Conservation (phyloP, 2,888 invertebrate species). For the Pharmacophagus antenor region DNA sequence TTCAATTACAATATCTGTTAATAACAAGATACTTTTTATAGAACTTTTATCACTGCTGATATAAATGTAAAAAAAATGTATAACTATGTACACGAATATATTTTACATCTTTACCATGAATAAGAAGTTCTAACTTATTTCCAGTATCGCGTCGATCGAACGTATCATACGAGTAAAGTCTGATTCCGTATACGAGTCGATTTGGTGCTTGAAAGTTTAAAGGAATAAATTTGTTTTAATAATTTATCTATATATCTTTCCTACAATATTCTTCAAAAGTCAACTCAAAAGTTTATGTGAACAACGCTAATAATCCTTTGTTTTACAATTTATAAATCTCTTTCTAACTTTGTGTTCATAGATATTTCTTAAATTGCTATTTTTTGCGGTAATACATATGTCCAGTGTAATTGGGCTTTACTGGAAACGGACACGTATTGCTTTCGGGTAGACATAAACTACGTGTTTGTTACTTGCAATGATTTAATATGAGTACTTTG, state of each 20-base stretch:
- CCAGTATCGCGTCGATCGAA: too few species aligned
- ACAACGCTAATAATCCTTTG: neutral
- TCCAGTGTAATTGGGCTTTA: neutral
- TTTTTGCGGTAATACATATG: neutral
- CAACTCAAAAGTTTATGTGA: neutral
- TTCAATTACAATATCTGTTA: too few species aligned
- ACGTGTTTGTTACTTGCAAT: too few species aligned
- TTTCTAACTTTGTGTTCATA: neutral
- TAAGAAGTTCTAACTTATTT: too few species aligned
- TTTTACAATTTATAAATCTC: neutral
- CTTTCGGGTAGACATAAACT: neutral
- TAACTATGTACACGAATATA: too few species aligned
- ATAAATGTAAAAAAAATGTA: too few species aligned
- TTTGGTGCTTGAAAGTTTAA: neutral
- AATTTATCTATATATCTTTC: neutral
- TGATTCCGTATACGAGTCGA: too few species aligned
- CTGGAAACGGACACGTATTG: neutral
- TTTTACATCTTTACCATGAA: too few species aligned
- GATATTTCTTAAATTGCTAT: neutral
- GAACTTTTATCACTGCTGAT: too few species aligned
- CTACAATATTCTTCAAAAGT: neutral
- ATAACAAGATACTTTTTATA: too few species aligned
- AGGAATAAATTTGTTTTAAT: neutral
- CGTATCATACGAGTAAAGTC: neutral
- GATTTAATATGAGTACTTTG: too few species aligned